Evolutionary conservation across 2,113 vertebrate genomes (phyloP), one percentile per base, ranked within the genome.

Genomic region (Anhinga rufa): DNA sequence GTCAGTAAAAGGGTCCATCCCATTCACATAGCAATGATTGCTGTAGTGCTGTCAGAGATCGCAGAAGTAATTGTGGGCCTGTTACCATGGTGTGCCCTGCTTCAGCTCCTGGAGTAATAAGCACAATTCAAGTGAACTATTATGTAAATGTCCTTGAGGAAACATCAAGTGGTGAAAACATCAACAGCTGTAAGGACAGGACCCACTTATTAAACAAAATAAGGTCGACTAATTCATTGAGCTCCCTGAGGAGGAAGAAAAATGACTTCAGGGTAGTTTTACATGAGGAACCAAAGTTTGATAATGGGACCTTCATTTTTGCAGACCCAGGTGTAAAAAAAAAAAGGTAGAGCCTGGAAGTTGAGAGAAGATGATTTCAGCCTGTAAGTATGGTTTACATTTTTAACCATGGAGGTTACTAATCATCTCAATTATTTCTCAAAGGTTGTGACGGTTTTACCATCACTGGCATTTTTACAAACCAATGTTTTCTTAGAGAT

Each of bases 71-170:
- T 49, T 82, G 54, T 77, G 72, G 52, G 70, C 28, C 52, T 9
- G 77, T 93, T 95, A 77, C 96, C 66, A 70, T 87, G 86, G 92
- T 1, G 5, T 95, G 86, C 58, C 74, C 86, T 82, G 70, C 65
- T 89, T 88, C 69, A 65, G 69, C 69, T 91, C 57, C 91, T 84
- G 49, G n/a, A 65, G 44, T n/a, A 79, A 79, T 65, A 72, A 78
- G 90, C 65, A 61, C 88, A 78, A 2, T 55, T 91, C 88, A 92
- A 89, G 40, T 16, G 21, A 82, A 22, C 60, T 82, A 25, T 77
- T 91, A 70, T 55, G 83, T 77, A 91, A 95, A 94, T 87, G 70
- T 89, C 83, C 93, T 91, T 94, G 91, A 92, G 81, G 74, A 84
- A 84, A 82, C 28, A 17, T 26, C 24, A 40, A 46, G 52, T 68